These are phyloP conservation scores for Onchidella celtica DNA, from an alignment of 2,888 invertebrate genomes.

Conservation along the genomic window DNA sequence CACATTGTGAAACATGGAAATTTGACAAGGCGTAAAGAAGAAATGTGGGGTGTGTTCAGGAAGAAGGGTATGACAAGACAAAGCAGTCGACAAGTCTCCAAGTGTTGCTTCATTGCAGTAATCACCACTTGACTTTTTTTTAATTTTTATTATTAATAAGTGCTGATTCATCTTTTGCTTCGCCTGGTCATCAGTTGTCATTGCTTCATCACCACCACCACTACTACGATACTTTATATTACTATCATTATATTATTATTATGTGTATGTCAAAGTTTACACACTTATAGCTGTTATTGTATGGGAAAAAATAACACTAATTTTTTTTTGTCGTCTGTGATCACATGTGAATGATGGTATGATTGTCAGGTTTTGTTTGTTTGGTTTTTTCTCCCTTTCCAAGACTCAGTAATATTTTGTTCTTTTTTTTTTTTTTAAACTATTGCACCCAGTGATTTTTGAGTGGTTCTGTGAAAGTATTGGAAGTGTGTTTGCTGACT, in stretches of 20 bases:
- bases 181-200: too few species aligned
- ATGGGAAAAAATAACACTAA: not conserved
- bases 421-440: not conserved
- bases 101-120: too few species aligned
- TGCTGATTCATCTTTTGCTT: slow-evolving; percentile 35
- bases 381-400: too few species aligned
- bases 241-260: slow-evolving; percentile 20
- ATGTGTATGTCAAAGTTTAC: slow-evolving; percentile 35
- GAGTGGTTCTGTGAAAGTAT: slow-evolving; percentile 3
- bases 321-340: slow-evolving; percentile 34
- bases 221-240: slow-evolving; percentile 25
- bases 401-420: slow-evolving; percentile 2
- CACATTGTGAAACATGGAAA: too few species aligned
- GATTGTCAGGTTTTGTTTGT: slow-evolving; percentile 8
- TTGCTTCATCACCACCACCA: slow-evolving; percentile 8
- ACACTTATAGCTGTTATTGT: slow-evolving; percentile 27
- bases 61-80: too few species aligned
- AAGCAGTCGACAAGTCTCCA: too few species aligned
- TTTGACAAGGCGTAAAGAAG: too few species aligned
- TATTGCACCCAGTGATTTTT: slow-evolving; percentile 8
- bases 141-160: too few species aligned
- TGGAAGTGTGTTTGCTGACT: not conserved
- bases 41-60: too few species aligned
- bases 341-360: slow-evolving; percentile 28
- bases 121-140: too few species aligned